A percentile compares a stretch with the other conserved stretches of the same genome.
These are phyloP conservation scores for Catocala nupta DNA, from an alignment of 2,888 invertebrate species.

Conservation along the genomic window DNA sequence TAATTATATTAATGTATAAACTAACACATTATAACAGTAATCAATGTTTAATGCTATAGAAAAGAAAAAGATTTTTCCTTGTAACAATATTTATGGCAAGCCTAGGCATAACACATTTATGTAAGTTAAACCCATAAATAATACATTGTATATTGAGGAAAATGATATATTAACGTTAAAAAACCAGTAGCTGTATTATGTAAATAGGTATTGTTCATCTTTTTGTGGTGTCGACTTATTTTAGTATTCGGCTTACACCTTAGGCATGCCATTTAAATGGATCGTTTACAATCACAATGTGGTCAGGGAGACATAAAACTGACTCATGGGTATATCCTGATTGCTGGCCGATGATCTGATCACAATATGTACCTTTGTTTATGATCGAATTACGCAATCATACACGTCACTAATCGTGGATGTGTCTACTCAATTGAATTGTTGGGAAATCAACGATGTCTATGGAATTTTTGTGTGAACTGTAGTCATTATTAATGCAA, in stretches of 20 bases:
- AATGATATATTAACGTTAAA: neutral
- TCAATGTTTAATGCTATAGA: too few species aligned
- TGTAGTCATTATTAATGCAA: too few species aligned
- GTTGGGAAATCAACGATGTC: slow-evolving; percentile 29
- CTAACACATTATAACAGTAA: too few species aligned
- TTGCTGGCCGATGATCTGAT: slow-evolving; percentile 15
- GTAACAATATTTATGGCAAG: too few species aligned
- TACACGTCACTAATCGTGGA: slow-evolving; percentile 15
- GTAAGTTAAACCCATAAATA: too few species aligned
- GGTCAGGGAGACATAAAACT: slow-evolving; percentile 30
- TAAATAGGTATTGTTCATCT: neutral
- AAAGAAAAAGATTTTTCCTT: too few species aligned
- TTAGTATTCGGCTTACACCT: slow-evolving; percentile 41
- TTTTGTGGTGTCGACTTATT: neutral
- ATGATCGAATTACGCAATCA: slow-evolving; percentile 36
- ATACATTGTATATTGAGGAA: neutral
- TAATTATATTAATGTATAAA: too few species aligned
- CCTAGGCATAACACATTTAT: too few species aligned
- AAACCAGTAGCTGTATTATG: slow-evolving; percentile 1
- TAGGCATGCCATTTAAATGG: slow-evolving; percentile 40
- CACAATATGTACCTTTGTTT: slow-evolving; percentile 30
- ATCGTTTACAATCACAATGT: slow-evolving; percentile 62
- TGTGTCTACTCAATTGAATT: slow-evolving; percentile 24
- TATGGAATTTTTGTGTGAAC: neutral
- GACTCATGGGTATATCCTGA: slow-evolving; percentile 61